Evolutionary conservation across 2,888 invertebrate genomes (phyloP), one percentile per base, ranked within the genome.

Genomic region (Lochmaea capreae): DNA sequence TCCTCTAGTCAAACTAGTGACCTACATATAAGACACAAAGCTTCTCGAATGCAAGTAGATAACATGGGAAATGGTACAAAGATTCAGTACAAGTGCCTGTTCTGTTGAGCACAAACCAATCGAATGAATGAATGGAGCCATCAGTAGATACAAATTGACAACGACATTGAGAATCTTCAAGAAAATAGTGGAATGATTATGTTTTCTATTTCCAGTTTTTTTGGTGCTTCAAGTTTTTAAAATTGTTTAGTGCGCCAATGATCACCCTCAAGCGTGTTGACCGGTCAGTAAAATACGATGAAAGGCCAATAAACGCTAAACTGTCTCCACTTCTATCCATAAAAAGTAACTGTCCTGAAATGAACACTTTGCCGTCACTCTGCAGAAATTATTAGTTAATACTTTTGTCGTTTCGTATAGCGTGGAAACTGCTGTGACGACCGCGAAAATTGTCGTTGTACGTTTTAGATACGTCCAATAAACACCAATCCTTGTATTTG

Each of bases 271-370:
- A 43, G 14, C 46, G 46, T 69, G 67, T 67, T 67, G 77, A 74
- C 76, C 76, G 67, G 67, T 66, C 59, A 73, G 71, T 78, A 76
- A 78, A 78, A 76, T 68, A 78, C 78, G 67, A 73, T 69, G 79
- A 82, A 80, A 81, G 79, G 80, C 84, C 80, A 84, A 85, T 85
- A 83, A 81, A 80, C 79, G 81, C 79, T 79, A 79, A 81, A 82
- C 80, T 83, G 83, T 81, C 83, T 81, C 80, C 79, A 81, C 77
- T 79, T 82, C 79, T 78, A 77, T 79, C 80, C 83, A 82, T 83
- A 84, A 84, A 85, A 84, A 83, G 82, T 81, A 81, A 82, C 81
- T 80, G 79, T 76, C 72, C 75, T 71, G 76, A 81, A 82, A 82
- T 82, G 79, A 80, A 82, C 80, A 79, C 78, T 80, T 79, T 77